Conservation (phyloP, 2,113 vertebrate species). For the Girardinichthys multiradiatus region DNA sequence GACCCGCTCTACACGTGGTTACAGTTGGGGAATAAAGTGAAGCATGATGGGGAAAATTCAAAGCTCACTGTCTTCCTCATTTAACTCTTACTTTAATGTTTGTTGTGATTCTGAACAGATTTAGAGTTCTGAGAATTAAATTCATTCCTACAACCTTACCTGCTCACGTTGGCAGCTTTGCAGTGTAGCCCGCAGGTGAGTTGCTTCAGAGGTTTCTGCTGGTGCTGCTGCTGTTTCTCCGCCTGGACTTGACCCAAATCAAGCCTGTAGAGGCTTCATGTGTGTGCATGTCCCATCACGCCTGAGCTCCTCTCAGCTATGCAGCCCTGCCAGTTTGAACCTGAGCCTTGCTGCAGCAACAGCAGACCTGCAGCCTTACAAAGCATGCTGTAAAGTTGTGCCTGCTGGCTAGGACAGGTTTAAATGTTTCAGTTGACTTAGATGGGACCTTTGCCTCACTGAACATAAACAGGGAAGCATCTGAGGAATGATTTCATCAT, state of each 20-base stretch:
- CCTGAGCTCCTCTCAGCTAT: conserved; percentile 51
- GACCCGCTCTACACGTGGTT: too few species aligned
- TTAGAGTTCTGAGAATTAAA: too few species aligned
- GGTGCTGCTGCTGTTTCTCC: background rate
- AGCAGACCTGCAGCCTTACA: background rate
- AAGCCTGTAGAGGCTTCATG: conserved; percentile 19
- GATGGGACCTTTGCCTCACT: too few species aligned
- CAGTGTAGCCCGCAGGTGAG: background rate
- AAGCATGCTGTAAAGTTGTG: too few species aligned
- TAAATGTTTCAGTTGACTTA: background rate
- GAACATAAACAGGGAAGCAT: too few species aligned
- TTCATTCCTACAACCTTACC: background rate
- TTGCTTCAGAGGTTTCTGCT: background rate
- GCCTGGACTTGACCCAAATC: conserved; percentile 29
- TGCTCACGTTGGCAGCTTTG: too few species aligned
- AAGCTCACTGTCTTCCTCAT: too few species aligned
- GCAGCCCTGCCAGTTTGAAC: conserved; percentile 25
- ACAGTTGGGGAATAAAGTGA: too few species aligned
- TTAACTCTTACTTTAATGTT: too few species aligned
- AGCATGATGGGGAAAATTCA: too few species aligned
- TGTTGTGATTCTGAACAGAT: too few species aligned
- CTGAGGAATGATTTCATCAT: too few species aligned
- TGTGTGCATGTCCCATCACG: conserved; percentile 49
- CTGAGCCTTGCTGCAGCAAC: conserved; percentile 4
- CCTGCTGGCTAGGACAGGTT: background rate